A percentile compares a stretch with the other conserved stretches of the same genome.
Conservation (phyloP, 2,113 vertebrate genomes). For the Myxocyprinus asiaticus region DNA sequence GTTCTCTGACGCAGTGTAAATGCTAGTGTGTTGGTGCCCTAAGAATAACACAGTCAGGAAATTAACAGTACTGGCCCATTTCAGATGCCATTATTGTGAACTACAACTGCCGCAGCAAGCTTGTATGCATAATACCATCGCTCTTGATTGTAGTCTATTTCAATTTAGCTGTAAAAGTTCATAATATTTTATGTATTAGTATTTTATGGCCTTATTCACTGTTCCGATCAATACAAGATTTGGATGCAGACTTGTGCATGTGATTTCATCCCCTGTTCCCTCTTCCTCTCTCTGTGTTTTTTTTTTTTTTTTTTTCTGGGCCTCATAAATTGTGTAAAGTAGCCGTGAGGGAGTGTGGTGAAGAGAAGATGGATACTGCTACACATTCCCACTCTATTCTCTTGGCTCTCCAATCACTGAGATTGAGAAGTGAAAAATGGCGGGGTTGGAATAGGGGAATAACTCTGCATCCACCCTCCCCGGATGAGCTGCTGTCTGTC, state of each 20-base stretch:
- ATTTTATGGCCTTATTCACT: conserved; percentile 22
- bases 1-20: too few relatives aligned
- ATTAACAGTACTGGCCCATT: conserved; percentile 1
- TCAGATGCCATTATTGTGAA: conserved; percentile 22
- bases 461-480: conserved; percentile 39
- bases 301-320: conserved; percentile 30
- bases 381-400: conserved; percentile 44
- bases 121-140: conserved; percentile 4
- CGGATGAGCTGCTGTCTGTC: conserved; percentile 42
- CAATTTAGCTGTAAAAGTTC: conserved; percentile 25
- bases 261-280: conserved; percentile 25
- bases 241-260: conserved; percentile 18
- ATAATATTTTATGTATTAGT: conserved; percentile 41
- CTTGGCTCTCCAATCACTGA: conserved; percentile 45
- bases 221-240: conserved; percentile 31
- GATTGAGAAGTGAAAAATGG: conserved; percentile 57
- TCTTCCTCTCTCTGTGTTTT: conserved; percentile 23
- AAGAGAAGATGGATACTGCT: conserved; percentile 51
- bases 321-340: conserved; percentile 56
- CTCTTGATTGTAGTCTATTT: conserved; percentile 4
- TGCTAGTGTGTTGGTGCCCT: too few relatives aligned
- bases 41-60: neutral
- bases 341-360: conserved; percentile 50
- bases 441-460: conserved; percentile 21
- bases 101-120: neutral